Base-by-base conservation (phyloP, 2,797 vertebrate species). In the Philypnodon macrostomus region DNA sequence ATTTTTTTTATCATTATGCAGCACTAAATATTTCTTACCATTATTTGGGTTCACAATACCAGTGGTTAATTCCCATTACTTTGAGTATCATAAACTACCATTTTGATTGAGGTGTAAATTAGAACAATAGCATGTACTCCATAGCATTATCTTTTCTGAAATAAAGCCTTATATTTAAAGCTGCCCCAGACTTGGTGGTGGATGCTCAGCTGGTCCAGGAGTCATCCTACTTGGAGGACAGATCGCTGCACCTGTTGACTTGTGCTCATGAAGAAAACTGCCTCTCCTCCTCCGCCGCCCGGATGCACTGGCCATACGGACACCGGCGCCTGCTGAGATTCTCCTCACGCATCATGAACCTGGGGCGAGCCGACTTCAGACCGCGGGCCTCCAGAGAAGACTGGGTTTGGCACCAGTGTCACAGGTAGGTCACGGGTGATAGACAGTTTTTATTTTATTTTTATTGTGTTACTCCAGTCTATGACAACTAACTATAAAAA, bases 371-470 rank as follows among this genome's bases (percentile, higher is more conserved):
- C 0, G 96, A 99, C 76, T 99, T 99, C 78, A 90, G 93, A 17
- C 97, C 96, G 1, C 92, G 88, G 51, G 90, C 92, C 8, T 87
- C 93, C 0, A 90, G 92, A 24, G 94, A 99, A 1, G 92, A 92
- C 75, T 99, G 97, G 97, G 91, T 91, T 31, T 99, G 97, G 97
- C 97, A 99, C 76, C 92, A 97, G 77, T 99, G 97, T 80, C 97
- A 99, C 39, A 37, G 65, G 76, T 35, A 74, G 79, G 53, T 51
- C 72, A 1, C 3, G 3, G 30, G n/a, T 5, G n/a, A n/a, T n/a
- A n/a, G n/a, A n/a, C n/a, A n/a, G n/a, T n/a, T n/a, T n/a, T n/a
- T n/a, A n/a, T n/a, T n/a, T n/a, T n/a, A n/a, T n/a, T n/a, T n/a
- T n/a, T n/a, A n/a, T n/a, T n/a, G n/a, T n/a, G n/a, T n/a, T n/a